Evolutionary conservation across 2,888 invertebrate genomes (phyloP).

Genomic region (Eristalinus aeneus): DNA sequence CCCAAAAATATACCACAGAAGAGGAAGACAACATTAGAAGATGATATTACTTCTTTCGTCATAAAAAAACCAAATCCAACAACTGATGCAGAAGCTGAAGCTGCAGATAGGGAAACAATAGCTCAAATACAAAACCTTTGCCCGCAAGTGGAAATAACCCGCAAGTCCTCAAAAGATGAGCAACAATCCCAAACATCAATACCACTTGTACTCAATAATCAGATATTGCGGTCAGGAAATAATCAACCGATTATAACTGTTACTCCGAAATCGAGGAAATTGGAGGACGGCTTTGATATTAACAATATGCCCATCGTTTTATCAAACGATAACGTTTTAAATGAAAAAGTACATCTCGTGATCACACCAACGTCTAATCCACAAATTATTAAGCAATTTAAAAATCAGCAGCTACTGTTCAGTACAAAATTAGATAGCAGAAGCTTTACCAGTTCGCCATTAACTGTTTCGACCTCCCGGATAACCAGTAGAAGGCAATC

Average conservation of each 20-base stretch:
- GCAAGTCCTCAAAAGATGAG: conserved; percentile 63
- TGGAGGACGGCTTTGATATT: conserved; percentile 83
- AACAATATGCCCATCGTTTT: conserved; percentile 89
- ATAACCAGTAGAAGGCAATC: conserved; percentile 42
- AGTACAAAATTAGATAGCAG: neutral
- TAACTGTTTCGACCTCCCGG: conserved; percentile 14
- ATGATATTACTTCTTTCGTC: conserved; percentile 75
- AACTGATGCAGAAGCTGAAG: conserved; percentile 40
- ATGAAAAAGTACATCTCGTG: conserved; percentile 85
- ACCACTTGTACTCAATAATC: conserved; percentile 52
- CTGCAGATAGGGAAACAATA: conserved; percentile 68
- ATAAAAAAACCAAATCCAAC: conserved; percentile 72
- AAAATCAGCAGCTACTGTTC: conserved; percentile 38
- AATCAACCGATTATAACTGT: conserved; percentile 42
- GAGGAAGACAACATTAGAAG: conserved; percentile 74
- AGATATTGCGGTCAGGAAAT: conserved; percentile 45
- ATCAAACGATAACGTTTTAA: conserved; percentile 83
- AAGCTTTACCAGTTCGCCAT: neutral
- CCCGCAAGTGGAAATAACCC: conserved; percentile 71
- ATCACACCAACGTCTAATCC: conserved; percentile 75
- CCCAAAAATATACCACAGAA: conserved; percentile 58
- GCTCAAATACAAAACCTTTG: conserved; percentile 72
- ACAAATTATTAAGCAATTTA: conserved; percentile 49
- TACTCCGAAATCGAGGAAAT: conserved; percentile 25
- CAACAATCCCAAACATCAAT: conserved; percentile 20